Evolutionary conservation across 53 echinoderm and acorn worm genomes (phyloP).

Genomic region (Henricia sp.): DNA sequence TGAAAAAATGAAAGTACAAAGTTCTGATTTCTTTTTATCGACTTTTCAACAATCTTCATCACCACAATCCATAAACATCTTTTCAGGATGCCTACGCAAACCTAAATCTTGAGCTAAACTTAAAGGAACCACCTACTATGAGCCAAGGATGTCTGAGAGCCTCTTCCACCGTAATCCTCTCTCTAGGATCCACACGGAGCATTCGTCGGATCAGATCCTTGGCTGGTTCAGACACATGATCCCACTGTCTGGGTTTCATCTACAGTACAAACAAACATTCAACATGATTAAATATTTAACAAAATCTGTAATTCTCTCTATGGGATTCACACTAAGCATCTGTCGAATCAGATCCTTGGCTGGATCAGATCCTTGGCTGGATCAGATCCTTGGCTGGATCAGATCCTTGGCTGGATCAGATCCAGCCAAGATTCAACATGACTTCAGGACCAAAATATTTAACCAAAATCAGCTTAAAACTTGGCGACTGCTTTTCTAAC

Average conservation of each 20-base stretch:
- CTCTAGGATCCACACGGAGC: constrained; percentile 89
- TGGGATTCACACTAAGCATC: no score
- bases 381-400: no score
- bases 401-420: no score
- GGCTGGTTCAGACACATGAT: constrained; percentile 87
- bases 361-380: no score
- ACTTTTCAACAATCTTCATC: neutral
- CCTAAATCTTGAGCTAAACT: neutral
- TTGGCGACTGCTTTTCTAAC: no score
- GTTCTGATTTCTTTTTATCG: neutral
- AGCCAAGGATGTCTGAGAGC: constrained; percentile 97
- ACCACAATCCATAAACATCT: neutral
- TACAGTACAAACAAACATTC: constrained; percentile 9
- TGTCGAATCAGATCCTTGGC: no score
- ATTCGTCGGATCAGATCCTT: constrained; percentile 93
- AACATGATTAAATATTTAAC: no score
- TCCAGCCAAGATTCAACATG: no score
- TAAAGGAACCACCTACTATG: constrained; percentile 77
- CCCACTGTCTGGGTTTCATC: constrained; percentile 99
- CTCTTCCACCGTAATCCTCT: constrained; percentile 93
- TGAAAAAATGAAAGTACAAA: no score
- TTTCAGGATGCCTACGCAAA: neutral
- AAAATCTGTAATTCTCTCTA: no score
- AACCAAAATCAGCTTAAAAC: no score
- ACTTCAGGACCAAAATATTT: no score